Evolutionary conservation across 2,113 vertebrate species (phyloP).

Genomic region (Microcebus murinus): DNA sequence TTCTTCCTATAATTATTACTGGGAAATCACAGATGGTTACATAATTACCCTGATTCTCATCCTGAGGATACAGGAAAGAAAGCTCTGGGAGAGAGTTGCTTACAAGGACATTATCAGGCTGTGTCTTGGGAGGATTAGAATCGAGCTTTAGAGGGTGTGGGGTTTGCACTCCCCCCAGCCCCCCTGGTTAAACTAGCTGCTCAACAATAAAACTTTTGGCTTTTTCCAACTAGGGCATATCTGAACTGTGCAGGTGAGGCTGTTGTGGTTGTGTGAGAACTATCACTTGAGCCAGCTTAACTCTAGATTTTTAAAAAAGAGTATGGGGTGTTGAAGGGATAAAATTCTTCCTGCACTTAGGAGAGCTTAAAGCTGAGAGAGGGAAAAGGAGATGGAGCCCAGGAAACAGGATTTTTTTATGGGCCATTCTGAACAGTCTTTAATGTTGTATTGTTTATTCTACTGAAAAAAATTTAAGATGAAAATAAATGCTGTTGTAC

Average conservation of each 20-base stretch:
- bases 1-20: slow-evolving; percentile 76
- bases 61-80: background rate
- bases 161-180: background rate
- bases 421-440: background rate
- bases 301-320: background rate
- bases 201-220: background rate
- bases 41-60: background rate
- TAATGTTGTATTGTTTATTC: background rate
- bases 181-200: background rate
- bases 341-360: background rate
- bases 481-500: background rate
- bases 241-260: background rate
- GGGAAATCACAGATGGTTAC: slow-evolving; percentile 65
- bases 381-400: background rate
- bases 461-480: background rate
- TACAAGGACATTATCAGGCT: background rate
- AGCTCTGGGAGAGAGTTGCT: background rate
- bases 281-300: background rate
- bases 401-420: background rate
- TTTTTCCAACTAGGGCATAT: background rate
- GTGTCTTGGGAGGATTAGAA: background rate
- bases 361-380: background rate
- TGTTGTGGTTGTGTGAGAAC: background rate
- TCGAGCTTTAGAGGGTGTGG: background rate
- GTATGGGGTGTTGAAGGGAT: background rate